Evolutionary conservation across 2,797 vertebrate genomes (phyloP), one percentile per base, ranked within the genome.

Genomic region (Alcedo atthis): DNA sequence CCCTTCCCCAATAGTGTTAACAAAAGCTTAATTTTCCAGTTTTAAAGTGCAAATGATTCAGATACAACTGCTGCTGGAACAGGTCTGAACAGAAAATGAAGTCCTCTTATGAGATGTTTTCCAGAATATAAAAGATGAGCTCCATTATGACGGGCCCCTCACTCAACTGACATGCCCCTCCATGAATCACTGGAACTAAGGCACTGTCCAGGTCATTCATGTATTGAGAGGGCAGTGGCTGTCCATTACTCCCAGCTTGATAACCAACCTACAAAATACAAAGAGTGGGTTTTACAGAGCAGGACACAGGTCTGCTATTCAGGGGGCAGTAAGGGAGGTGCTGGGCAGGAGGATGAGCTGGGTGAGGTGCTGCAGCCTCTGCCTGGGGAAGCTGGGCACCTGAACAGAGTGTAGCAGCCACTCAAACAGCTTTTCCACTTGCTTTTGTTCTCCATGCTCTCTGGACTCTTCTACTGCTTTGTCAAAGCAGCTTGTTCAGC

Each of bases 101-200:
- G 92, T 93, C 94, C 95, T 93, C 94, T 97, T 99, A 99, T 67
- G 98, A 98, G 98, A 99, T 99, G 97, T 99, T 99, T 97, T 99
- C 99, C 97, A 99, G 98, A 97, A 99, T 99, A 98, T 99, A 99
- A 98, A 99, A 99, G 97, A 99, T 98, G 96, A 99, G 98, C 97
- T 99, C 99, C 98, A 99, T 99, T 95, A 99, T 98, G 63, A 99
- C 96, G 1, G 99, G 99, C 76, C 99, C 99, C 95, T 99, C 99
- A 37, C 98, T 99, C 93, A 99, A 97, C 98, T 99, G 99, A 95
- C 99, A 99, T 25, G 98, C 98, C 90, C 99, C 99, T 54, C 99
- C 97, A 93, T 99, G 99, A 97, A 99, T 99, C 97, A 99, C 98
- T 8, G 99, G 99, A 94, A 99, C 99, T 97, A 99, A 98, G 84